phyloP scores from a whole-genome alignment of 2,113 vertebrate species.

The Bos javanicus region DNA sequence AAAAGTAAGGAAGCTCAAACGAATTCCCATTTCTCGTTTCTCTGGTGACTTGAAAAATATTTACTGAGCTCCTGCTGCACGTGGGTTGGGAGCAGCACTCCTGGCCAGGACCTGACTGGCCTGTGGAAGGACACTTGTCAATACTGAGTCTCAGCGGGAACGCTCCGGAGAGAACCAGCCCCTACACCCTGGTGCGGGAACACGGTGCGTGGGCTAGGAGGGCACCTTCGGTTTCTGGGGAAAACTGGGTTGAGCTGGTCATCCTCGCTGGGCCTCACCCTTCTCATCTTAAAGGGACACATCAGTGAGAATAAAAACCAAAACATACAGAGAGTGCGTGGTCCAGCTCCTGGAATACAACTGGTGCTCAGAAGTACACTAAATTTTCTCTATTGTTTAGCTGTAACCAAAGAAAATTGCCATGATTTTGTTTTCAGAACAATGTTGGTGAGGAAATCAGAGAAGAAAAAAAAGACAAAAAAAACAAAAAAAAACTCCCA shows the following conservation, averaged over 20 bases:
- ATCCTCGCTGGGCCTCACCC: too few relatives aligned
- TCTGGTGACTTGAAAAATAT: background rate
- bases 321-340: background rate
- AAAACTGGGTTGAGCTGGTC: rapidly evolving
- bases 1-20: background rate
- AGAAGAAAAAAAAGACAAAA: background rate
- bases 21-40: background rate
- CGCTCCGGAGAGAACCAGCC: background rate
- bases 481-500: too few relatives aligned
- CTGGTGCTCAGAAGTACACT: background rate
- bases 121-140: background rate
- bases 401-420: background rate
- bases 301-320: background rate
- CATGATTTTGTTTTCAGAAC: background rate
- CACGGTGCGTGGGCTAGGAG: background rate
- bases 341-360: background rate
- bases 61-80: background rate
- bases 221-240: rapidly evolving
- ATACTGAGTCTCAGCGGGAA: rapidly evolving
- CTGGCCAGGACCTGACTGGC: background rate
- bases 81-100: background rate
- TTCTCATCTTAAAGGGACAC: background rate
- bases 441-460: background rate
- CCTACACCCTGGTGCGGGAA: rapidly evolving
- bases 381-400: background rate